Base-by-base conservation (phyloP, 2,888 invertebrate genomes). In the Notodonta ziczac region DNA sequence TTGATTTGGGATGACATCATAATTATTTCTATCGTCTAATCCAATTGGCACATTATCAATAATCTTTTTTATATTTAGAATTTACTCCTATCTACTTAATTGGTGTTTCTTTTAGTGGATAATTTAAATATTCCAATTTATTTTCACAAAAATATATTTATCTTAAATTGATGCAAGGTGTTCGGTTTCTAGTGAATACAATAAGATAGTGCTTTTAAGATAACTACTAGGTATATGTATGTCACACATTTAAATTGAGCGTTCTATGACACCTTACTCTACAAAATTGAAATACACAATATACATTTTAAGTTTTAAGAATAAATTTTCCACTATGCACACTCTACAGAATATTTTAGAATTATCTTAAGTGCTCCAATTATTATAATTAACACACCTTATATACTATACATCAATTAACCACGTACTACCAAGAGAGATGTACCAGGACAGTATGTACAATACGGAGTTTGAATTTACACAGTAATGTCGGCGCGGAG, bases 181-280 rank as follows among this genome's bases (percentile, higher is more conserved):
- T 65, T 68, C 16, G 61, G 55, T 59, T 56, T 60, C 67, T 74
- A 74, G 61, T 57, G 56, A 65, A 57, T 67, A 67, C 51, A 12
- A 61, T 66, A 46, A 56, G 58, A 62, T 67, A 64, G 72, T 70
- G 73, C 73, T 54, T 66, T 65, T 62, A 56, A 59, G 59, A 72
- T 64, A 68, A 58, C 61, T 54, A 59, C 39, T n/a, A n/a, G n/a
- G n/a, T 39, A 63, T 68, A 62, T 61, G 60, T 57, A 66, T 57
- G 53, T 66, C 59, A 65, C 76, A 73, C 77, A 65, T 87, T 88
- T 86, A 86, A 86, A 87, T 88, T 86, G 85, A 88, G 88, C 85
- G 86, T 86, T 80, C 78, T 82, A 78, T 76, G 70, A 74, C 76
- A 72, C 76, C 71, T 78, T 79, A 77, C 59, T 66, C 54, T 60